phyloP scores from a whole-genome alignment of 2,888 invertebrate species.

The Congeria kusceri region DNA sequence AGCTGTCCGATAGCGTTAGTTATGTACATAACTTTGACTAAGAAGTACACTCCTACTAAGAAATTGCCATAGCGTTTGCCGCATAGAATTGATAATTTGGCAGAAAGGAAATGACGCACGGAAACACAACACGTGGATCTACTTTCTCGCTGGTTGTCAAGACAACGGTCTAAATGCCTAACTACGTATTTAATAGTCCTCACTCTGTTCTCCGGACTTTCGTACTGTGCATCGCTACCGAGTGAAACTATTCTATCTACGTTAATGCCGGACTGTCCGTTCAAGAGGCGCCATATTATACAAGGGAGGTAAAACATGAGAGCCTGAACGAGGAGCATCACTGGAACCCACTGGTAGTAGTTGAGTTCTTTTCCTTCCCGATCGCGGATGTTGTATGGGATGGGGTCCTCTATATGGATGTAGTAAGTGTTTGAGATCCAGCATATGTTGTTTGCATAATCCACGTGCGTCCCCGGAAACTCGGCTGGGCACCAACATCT shows the following conservation, averaged over 20 bases:
- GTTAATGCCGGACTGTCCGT: conserved; percentile 86
- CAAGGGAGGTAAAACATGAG: conserved; percentile 86
- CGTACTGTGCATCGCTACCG: conserved; percentile 85
- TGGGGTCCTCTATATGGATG: conserved; percentile 78
- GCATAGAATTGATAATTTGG: conserved; percentile 81
- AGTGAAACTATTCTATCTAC: conserved; percentile 84
- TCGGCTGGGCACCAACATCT: conserved; percentile 86
- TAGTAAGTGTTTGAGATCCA: conserved; percentile 87
- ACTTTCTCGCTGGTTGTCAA: conserved; percentile 83
- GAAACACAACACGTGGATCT: conserved; percentile 81
- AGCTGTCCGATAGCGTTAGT: conserved; percentile 86
- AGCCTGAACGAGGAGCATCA: conserved; percentile 85
- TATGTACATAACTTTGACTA: conserved; percentile 85
- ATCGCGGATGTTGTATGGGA: conserved; percentile 66
- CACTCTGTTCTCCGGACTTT: conserved; percentile 85
- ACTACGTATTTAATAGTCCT: conserved; percentile 86
- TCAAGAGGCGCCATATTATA: conserved; percentile 86
- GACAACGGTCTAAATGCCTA: conserved; percentile 86
- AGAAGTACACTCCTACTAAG: conserved; percentile 85
- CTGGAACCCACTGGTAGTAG: conserved; percentile 86
- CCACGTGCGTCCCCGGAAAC: conserved; percentile 86
- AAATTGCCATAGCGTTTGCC: conserved; percentile 86
- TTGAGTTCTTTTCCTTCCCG: conserved; percentile 77
- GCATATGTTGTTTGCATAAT: conserved; percentile 87
- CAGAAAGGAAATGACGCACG: conserved; percentile 80